Evolutionary conservation across 2,797 vertebrate species (phyloP).

Genomic region (Trachops cirrhosus): DNA sequence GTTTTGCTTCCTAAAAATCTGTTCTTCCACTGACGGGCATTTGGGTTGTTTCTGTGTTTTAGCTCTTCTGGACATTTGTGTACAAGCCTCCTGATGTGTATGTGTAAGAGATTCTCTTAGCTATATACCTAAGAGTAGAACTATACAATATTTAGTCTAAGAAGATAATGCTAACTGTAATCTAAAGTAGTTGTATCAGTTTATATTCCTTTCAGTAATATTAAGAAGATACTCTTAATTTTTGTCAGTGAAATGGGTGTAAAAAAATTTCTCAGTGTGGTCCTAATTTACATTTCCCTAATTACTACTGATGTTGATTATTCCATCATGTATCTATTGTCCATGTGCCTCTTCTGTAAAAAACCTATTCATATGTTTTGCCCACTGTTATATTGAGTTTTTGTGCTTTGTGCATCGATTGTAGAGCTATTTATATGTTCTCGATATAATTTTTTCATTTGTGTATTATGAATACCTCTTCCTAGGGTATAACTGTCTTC

Average conservation of each 20-base stretch:
- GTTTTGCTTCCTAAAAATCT: background rate
- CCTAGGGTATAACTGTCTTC: background rate
- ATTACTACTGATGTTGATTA: background rate
- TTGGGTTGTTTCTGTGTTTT: no score
- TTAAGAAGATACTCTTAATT: background rate
- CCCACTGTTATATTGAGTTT: background rate
- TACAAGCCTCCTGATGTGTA: background rate
- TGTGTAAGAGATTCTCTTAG: background rate
- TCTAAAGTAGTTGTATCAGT: background rate
- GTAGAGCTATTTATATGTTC: background rate
- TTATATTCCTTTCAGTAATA: background rate
- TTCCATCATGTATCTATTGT: background rate
- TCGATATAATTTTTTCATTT: background rate
- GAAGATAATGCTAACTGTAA: background rate
- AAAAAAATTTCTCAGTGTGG: background rate
- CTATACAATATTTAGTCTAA: background rate
- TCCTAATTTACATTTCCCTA: background rate
- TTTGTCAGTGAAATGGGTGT: background rate
- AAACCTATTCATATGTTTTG: background rate
- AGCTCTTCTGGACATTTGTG: no score
- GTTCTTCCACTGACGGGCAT: background rate
- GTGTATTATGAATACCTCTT: background rate
- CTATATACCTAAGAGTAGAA: background rate
- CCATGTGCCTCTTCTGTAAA: background rate
- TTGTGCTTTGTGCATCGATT: background rate